Evolutionary conservation across 2,888 invertebrate species (phyloP).

Genomic region (Anarsia innoxiella): DNA sequence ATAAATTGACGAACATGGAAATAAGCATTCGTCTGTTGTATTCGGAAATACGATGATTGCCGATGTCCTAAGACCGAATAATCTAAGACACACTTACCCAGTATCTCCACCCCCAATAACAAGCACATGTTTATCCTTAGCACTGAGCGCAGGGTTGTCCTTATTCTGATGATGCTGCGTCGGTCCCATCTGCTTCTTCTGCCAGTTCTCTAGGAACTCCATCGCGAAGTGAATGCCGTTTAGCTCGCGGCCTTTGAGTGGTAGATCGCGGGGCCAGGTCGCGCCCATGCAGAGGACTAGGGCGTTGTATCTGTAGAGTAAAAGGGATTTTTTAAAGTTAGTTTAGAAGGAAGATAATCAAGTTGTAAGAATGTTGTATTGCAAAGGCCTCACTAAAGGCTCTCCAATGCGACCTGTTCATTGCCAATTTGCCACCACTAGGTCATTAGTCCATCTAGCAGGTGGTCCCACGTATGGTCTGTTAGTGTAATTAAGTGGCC

Average conservation of each 20-base stretch:
- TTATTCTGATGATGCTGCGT: constrained; percentile 35
- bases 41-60: too few species aligned
- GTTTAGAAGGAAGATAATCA: too few species aligned
- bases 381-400: too few species aligned
- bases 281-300: constrained; percentile 94
- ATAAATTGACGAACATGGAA: too few species aligned
- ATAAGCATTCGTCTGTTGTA: too few species aligned
- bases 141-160: constrained; percentile 77
- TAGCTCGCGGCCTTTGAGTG: constrained; percentile 88
- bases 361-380: too few species aligned
- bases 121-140: constrained; percentile 95
- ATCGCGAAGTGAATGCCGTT: constrained; percentile 98
- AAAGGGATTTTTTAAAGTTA: neutral
- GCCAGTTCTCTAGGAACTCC: constrained; percentile 97
- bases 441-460: too few species aligned
- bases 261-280: constrained; percentile 96
- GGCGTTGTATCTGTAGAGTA: constrained; percentile 81
- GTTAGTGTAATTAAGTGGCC: too few species aligned
- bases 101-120: constrained; percentile 93
- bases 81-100: constrained; percentile 77
- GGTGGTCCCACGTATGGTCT: too few species aligned
- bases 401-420: too few species aligned
- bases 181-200: constrained; percentile 91
- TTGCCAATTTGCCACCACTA: too few species aligned
- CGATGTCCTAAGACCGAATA: too few species aligned